These are phyloP conservation scores for Trichosurus vulpecula DNA, from an alignment of 2,797 vertebrate genomes.

Conservation along the genomic window DNA sequence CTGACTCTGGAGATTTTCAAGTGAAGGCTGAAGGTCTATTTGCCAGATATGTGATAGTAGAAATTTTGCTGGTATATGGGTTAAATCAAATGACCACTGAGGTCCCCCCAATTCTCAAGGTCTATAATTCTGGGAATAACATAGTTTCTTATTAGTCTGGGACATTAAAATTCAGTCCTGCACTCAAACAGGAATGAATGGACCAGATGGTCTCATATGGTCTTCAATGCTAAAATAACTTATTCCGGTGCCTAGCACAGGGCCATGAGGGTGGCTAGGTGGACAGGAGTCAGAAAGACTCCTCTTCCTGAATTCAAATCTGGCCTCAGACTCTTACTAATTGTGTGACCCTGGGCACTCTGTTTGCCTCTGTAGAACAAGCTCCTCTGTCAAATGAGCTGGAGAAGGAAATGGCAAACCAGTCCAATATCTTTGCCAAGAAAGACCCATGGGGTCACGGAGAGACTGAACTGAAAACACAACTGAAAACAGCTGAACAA, in stretches of 20 bases:
- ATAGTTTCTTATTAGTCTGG: neutral
- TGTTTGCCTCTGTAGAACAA: no score
- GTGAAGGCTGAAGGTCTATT: neutral
- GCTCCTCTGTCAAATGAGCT: no score
- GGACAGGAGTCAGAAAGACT: neutral
- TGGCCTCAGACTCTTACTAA: no score
- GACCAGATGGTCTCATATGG: neutral
- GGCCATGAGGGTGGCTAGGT: neutral
- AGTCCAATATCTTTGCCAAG: no score
- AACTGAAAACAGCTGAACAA: no score
- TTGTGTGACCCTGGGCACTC: no score
- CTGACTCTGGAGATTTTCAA: neutral
- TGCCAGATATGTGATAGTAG: neutral
- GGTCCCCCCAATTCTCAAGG: neutral
- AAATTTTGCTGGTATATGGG: no score
- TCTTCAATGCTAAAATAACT: neutral
- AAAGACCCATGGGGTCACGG: no score
- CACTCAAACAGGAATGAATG: neutral
- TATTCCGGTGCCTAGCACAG: neutral
- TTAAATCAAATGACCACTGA: neutral
- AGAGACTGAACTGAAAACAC: no score
- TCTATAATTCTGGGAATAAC: neutral
- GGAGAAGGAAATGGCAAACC: no score
- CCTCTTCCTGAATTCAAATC: no score
- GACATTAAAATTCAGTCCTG: neutral